Evolutionary conservation across 2,113 vertebrate species (phyloP).

Genomic region (Tragulus kanchil): DNA sequence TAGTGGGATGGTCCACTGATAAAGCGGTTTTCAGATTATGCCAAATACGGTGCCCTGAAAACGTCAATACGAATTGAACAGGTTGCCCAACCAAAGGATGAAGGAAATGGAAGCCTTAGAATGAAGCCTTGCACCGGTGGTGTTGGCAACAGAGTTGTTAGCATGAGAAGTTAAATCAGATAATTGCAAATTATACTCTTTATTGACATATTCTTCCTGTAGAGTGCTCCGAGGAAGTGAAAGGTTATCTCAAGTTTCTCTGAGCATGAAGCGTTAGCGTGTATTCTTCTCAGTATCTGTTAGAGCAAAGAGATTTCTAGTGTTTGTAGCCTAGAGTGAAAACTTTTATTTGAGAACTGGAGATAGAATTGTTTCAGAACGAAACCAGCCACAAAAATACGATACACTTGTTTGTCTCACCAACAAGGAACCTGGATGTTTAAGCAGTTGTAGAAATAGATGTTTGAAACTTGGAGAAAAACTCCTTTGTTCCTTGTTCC

Average conservation of each 20-base stretch:
- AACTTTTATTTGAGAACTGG: neutral
- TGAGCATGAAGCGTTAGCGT: neutral
- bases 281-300: slow-evolving; percentile 17
- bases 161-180: slow-evolving; percentile 40
- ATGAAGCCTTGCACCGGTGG: neutral
- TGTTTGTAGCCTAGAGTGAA: neutral
- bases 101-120: neutral
- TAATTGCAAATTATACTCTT: slow-evolving; percentile 14
- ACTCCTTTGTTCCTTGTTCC: neutral
- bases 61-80: neutral
- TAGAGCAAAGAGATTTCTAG: neutral
- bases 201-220: slow-evolving; percentile 64
- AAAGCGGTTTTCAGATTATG: neutral
- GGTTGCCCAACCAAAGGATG: neutral
- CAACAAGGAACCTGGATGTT: neutral
- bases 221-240: neutral
- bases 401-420: neutral
- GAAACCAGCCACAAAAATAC: slow-evolving; percentile 43
- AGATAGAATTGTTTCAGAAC: slow-evolving; percentile 41
- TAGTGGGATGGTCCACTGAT: neutral
- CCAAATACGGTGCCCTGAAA: neutral
- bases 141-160: slow-evolving; percentile 38
- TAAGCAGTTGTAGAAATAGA: slow-evolving; percentile 2
- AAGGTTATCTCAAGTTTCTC: slow-evolving; percentile 59
- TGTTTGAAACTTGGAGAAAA: slow-evolving; percentile 21